Base-by-base conservation (phyloP, 2,888 invertebrate species). In the Microctonus hyperodae region DNA sequence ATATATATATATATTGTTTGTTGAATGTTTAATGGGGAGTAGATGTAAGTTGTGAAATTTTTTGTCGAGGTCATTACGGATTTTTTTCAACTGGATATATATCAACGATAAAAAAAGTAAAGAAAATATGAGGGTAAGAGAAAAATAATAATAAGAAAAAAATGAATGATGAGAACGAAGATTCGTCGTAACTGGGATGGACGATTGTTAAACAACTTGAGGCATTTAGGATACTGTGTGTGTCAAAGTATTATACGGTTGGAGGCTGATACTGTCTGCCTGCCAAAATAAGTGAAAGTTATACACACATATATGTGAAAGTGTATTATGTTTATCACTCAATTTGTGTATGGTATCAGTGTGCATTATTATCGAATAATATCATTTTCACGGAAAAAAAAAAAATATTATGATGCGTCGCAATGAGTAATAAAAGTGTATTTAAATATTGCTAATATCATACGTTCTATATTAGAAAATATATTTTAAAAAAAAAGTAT, bases 291-390 rank as follows among this genome's bases (percentile, higher is more conserved):
- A 57, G 62, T 66, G 66, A 66, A 66, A 66, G 66, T 66, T 28
- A 56, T 44, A 44, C 44, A 44, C 44, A 44, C 48, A 55, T n/a
- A n/a, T n/a, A n/a, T 50, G 66, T 66, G 66, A 66, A 66, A 66
- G 66, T 20, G 44, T 66, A 66, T 61, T 20, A 50, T 62, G 57
- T 66, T 66, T 66, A 66, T 66, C 61, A 66, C 66, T 50, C 61
- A 61, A 66, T 66, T 66, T 61, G 50, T 56, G 28, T 44, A n/a
- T 44, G 16, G 44, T 44, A 44, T 44, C 44, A 44, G 16, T 44
- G 44, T 11, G 20, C 56, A 66, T 66, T 57, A 66, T 66, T 57
- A 66, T 66, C 66, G 62, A 61, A 50, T 57, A 61, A 62, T 66
- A 48, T 48, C 66, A 57, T 66, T 53, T 44, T 16, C 7, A 37